Conservation (phyloP, 2,113 vertebrate species). For the Peromyscus polionotus region DNA sequence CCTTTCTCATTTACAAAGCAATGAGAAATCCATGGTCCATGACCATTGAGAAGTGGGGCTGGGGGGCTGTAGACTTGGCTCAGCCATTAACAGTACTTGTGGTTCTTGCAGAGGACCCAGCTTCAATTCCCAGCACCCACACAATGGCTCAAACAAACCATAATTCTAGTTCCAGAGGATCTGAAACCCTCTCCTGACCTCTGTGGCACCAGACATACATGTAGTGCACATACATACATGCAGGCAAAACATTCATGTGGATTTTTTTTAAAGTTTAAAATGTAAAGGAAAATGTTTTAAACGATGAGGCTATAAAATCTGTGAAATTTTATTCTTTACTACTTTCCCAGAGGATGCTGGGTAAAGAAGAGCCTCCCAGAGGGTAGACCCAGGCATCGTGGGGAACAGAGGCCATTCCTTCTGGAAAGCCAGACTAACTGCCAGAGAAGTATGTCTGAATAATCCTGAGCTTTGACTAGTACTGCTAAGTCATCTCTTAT, state of each 20-base stretch:
- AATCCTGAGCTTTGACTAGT: not conserved
- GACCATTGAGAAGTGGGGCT: not conserved
- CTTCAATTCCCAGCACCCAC: not conserved
- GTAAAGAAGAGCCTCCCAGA: not conserved
- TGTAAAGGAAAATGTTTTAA: not conserved
- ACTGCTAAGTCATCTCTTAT: not conserved
- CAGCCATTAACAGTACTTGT: not conserved
- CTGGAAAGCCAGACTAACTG: not conserved
- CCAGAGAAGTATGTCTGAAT: not conserved
- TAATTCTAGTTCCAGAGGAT: not conserved
- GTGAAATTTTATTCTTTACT: not conserved
- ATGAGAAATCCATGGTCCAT: not conserved
- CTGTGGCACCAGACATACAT: not conserved
- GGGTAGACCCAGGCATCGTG: not conserved
- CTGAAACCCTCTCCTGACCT: not conserved
- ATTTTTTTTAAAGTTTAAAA: not conserved
- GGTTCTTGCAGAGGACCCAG: not conserved
- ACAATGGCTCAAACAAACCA: not conserved
- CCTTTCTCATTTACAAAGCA: conserved; percentile 25
- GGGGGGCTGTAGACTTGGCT: not conserved
- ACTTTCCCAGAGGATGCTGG: not conserved
- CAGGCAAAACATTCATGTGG: not conserved
- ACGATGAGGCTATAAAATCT: not conserved
- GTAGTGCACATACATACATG: not conserved
- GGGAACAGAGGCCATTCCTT: not conserved